Evolutionary conservation across 2,113 vertebrate species (phyloP).

Genomic region (Gorsachius goisagi): DNA sequence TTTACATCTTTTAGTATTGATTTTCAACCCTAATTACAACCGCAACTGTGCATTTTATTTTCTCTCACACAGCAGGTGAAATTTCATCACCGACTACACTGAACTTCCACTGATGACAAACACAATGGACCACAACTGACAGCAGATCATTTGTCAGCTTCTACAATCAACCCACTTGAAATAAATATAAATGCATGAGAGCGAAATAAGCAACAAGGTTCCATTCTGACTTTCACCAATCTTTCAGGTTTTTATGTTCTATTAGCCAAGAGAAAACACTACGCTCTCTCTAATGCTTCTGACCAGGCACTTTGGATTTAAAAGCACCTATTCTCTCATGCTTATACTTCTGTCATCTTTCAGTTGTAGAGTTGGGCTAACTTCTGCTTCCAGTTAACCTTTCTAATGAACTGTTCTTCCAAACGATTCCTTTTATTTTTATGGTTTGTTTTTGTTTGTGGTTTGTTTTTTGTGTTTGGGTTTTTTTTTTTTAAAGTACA

Average conservation of each 20-base stretch:
- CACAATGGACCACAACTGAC: slow-evolving; percentile 23
- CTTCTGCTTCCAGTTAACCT: neutral
- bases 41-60: slow-evolving; percentile 56
- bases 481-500: neutral
- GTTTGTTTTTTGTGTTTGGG: no score
- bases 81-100: slow-evolving; percentile 41
- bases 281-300: fast-evolving
- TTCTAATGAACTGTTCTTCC: neutral
- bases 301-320: neutral
- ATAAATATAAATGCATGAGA: slow-evolving; percentile 10
- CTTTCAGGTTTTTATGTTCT: neutral
- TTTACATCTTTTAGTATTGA: slow-evolving; percentile 51
- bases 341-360: neutral
- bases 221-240: neutral
- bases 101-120: slow-evolving; percentile 39
- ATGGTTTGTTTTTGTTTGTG: neutral
- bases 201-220: neutral
- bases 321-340: neutral
- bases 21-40: slow-evolving; percentile 54
- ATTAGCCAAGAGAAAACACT: neutral
- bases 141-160: slow-evolving; percentile 26
- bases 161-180: neutral
- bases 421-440: neutral
- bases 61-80: slow-evolving; percentile 39
- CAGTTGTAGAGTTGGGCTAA: neutral